These are phyloP conservation scores for Campoplex capitator DNA, from an alignment of 2,888 invertebrate species.

Conservation along the genomic window DNA sequence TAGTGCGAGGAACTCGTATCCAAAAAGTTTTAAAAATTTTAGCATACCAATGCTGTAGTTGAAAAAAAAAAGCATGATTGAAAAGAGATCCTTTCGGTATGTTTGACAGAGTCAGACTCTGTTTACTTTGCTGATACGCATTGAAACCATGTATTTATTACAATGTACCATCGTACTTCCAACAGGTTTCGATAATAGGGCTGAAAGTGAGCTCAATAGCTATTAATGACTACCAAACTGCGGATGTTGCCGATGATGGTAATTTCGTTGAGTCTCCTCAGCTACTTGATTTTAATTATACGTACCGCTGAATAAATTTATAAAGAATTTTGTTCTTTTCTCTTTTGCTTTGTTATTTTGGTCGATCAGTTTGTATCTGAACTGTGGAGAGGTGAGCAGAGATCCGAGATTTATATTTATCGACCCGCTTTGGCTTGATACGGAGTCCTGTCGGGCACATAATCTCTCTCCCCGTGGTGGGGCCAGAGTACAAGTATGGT, in stretches of 20 bases:
- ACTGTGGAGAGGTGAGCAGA: slow-evolving; percentile 45
- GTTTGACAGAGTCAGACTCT: not conserved
- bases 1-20: no score
- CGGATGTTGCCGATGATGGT: slow-evolving; percentile 7
- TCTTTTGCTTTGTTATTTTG: slow-evolving; percentile 46
- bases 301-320: slow-evolving; percentile 78
- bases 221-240: slow-evolving; percentile 17
- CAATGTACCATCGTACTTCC: not conserved
- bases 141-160: not conserved
- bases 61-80: not conserved
- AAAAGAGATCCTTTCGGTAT: not conserved
- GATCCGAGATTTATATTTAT: slow-evolving; percentile 75
- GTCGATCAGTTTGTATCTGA: slow-evolving; percentile 57
- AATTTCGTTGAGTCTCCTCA: slow-evolving; percentile 70
- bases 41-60: not conserved
- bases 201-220: slow-evolving; percentile 14
- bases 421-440: slow-evolving; percentile 68
- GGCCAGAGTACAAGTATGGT: slow-evolving; percentile 45
- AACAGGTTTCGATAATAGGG: not conserved
- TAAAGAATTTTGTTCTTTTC: slow-evolving; percentile 66
- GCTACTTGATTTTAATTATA: slow-evolving; percentile 79
- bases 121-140: not conserved
- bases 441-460: slow-evolving; percentile 66
- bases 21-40: no score
- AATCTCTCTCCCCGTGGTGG: slow-evolving; percentile 40